phyloP scores from a whole-genome alignment of 1,140 invertebrate species.

The Lepeophtheirus salmonis region DNA sequence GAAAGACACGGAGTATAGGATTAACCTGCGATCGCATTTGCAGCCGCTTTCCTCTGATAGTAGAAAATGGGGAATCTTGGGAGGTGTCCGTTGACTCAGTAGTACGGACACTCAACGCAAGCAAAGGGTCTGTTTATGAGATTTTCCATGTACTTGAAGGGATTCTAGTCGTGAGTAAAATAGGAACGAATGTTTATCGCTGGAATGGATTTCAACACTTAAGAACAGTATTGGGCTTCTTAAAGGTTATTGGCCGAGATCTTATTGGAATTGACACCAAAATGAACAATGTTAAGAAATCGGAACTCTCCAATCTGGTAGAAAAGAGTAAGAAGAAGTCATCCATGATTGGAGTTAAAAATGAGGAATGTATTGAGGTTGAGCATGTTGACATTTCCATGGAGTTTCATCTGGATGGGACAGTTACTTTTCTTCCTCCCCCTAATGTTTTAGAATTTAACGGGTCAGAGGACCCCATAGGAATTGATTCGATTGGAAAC shows the following conservation, averaged over 20 bases:
- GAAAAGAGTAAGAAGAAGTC: not conserved
- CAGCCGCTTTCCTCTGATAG: not conserved
- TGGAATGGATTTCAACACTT: not conserved
- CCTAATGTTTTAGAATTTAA: no score
- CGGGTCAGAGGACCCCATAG: not conserved
- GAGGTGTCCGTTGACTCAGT: not conserved
- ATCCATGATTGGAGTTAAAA: not conserved
- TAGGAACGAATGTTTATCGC: not conserved
- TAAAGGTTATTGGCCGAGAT: not conserved
- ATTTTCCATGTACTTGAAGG: not conserved
- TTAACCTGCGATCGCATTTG: not conserved
- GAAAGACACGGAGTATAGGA: not conserved
- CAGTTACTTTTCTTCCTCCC: no score
- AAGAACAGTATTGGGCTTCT: not conserved
- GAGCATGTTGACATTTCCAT: no score
- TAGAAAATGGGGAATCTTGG: not conserved
- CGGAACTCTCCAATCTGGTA: not conserved
- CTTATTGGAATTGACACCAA: not conserved
- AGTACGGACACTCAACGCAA: not conserved
- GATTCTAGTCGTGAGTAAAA: not conserved
- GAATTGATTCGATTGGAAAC: no score
- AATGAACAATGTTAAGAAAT: not conserved
- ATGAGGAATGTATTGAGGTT: no score
- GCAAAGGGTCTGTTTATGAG: not conserved
- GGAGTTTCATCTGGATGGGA: no score